phyloP scores from a whole-genome alignment of 2,888 invertebrate species.

The Selenia dentaria region DNA sequence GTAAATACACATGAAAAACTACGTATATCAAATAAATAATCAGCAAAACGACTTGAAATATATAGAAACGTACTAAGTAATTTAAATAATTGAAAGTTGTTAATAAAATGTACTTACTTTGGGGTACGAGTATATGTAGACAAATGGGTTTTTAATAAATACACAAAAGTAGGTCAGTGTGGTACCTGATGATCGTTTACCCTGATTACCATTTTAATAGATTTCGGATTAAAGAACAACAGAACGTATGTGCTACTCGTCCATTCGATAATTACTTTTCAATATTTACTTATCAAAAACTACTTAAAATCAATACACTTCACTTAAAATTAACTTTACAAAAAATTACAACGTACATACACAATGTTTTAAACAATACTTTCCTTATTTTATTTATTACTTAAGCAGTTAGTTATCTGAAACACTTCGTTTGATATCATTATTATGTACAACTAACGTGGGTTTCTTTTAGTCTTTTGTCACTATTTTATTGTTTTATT shows the following conservation, averaged over 20 bases:
- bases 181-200: constrained; percentile 56
- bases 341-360: constrained; percentile 76
- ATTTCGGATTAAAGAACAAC: constrained; percentile 31
- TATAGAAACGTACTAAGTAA: no score
- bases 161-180: no score
- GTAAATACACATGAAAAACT: constrained; percentile 43
- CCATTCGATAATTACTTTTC: constrained; percentile 65
- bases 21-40: no score
- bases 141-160: no score
- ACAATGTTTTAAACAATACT: constrained; percentile 52
- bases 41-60: no score
- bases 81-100: no score
- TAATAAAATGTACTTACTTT: no score
- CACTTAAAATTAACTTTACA: constrained; percentile 76
- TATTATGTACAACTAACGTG: constrained; percentile 65
- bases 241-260: constrained; percentile 55
- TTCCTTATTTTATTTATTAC: constrained; percentile 39
- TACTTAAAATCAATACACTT: constrained; percentile 73
- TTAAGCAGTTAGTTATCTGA: constrained; percentile 46
- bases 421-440: constrained; percentile 61
- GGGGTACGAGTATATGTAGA: no score
- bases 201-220: constrained; percentile 72
- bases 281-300: constrained; percentile 83
- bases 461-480: constrained; percentile 64
- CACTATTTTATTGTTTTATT: constrained; percentile 79